Evolutionary conservation across 2,113 vertebrate genomes (phyloP).

Genomic region (Entomyzon cyanotis): DNA sequence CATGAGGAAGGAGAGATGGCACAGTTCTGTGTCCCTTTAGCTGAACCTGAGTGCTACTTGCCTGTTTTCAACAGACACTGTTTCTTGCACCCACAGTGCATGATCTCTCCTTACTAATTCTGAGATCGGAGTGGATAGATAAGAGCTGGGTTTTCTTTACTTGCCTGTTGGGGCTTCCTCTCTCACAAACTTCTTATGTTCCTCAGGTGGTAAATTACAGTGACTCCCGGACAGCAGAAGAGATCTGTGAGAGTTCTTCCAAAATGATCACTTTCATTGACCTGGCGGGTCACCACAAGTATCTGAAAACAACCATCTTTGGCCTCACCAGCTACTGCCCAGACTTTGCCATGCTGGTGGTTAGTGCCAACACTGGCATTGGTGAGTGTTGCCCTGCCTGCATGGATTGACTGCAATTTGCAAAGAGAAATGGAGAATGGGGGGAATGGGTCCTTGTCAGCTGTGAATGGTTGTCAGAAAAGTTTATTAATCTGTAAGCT

Average conservation of each 20-base stretch:
- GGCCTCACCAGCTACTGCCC: slow-evolving; percentile 98
- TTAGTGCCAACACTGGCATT: slow-evolving; percentile 96
- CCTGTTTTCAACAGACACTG: neutral
- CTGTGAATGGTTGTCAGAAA: neutral
- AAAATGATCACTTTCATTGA: slow-evolving; percentile 99
- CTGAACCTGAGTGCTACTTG: neutral
- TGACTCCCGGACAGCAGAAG: slow-evolving; percentile 94
- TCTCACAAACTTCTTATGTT: neutral
- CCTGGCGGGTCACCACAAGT: slow-evolving; percentile 97
- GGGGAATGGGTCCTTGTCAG: neutral
- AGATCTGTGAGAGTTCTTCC: slow-evolving; percentile 97
- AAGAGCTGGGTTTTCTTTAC: neutral
- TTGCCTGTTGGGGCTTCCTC: neutral
- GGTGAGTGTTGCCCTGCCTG: slow-evolving; percentile 73
- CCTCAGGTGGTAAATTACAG: slow-evolving; percentile 97
- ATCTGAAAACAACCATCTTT: slow-evolving; percentile 98
- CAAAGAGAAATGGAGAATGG: neutral
- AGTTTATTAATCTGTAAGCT: neutral
- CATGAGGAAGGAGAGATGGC: neutral
- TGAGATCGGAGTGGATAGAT: neutral
- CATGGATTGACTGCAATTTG: neutral
- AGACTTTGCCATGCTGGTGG: slow-evolving; percentile 97
- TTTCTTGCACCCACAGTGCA: neutral
- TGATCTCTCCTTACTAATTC: neutral
- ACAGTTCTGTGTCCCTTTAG: neutral